A percentile compares a stretch with the other conserved stretches of the same genome.
phyloP scores from a whole-genome alignment of 2,113 vertebrate species.

The Atlantisia rogersi region DNA sequence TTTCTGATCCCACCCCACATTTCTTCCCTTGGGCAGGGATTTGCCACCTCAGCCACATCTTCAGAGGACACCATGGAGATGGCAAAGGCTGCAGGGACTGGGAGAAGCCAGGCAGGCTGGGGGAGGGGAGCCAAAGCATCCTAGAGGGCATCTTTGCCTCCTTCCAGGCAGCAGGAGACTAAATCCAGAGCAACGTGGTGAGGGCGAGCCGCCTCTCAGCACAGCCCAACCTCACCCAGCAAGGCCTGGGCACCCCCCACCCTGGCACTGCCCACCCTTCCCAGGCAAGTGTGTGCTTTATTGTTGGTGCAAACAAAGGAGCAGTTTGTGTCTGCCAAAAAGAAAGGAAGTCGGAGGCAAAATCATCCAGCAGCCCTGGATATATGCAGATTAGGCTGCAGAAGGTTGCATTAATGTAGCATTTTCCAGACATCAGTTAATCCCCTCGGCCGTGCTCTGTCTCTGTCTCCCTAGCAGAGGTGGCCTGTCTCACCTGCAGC shows the following conservation, averaged over 20 bases:
- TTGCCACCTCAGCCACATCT: background rate
- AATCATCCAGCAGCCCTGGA: constrained; percentile 13
- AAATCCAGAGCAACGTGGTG: background rate
- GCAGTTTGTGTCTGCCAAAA: background rate
- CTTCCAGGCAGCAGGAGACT: background rate
- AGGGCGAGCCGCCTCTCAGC: background rate
- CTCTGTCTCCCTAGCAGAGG: background rate
- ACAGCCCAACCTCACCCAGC: background rate
- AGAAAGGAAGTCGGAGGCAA: constrained; percentile 30
- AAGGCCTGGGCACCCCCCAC: background rate
- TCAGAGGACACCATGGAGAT: background rate
- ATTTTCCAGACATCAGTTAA: constrained; percentile 27
- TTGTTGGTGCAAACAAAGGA: constrained; percentile 67
- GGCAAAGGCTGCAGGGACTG: background rate
- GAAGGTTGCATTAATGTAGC: background rate
- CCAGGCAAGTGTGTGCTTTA: background rate
- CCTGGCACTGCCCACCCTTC: constrained; percentile 39
- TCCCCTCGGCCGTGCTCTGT: background rate
- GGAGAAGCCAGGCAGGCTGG: background rate
- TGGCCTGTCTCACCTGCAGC: background rate
- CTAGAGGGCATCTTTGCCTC: constrained; percentile 34
- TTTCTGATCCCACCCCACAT: background rate
- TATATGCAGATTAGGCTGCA: constrained; percentile 22
- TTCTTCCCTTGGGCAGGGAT: background rate
- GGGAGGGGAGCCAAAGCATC: constrained; percentile 46